Conservation (phyloP, 30 jellyfish, hydroid and myxozoan species). For the Turritopsis rubra region DNA sequence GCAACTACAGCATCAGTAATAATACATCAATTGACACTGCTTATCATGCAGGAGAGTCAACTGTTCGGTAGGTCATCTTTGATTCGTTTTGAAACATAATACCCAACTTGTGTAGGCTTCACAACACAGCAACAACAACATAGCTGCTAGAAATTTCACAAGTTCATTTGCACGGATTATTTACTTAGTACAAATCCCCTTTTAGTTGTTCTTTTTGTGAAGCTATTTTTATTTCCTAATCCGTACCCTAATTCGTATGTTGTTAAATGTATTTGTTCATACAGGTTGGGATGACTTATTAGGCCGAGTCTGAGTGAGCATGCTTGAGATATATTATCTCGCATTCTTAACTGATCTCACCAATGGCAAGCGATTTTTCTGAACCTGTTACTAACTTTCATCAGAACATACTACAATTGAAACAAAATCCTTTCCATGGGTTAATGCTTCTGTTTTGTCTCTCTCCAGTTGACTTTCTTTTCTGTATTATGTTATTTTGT, state of each 20-base stretch:
- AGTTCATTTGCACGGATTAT: not conserved
- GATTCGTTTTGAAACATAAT: too few species aligned
- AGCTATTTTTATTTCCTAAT: too few species aligned
- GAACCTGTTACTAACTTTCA: not conserved
- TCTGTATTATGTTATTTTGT: not conserved
- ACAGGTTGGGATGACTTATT: conserved; percentile 16
- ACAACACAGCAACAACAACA: too few species aligned
- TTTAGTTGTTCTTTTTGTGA: not conserved
- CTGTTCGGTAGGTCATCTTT: conserved; percentile 59
- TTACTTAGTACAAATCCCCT: not conserved
- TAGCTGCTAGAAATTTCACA: not conserved
- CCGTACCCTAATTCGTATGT: too few species aligned
- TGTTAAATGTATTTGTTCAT: not conserved
- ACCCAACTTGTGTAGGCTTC: too few species aligned
- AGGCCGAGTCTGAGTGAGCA: conserved; percentile 24
- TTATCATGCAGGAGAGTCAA: conserved; percentile 72
- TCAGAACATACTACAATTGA: not conserved
- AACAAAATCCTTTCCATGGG: not conserved
- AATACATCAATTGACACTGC: conserved; percentile 89
- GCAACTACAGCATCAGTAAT: conserved; percentile 82
- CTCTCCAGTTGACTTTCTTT: not conserved
- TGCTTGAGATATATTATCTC: conserved; percentile 19
- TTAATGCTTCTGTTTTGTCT: too few species aligned
- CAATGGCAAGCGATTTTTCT: not conserved
- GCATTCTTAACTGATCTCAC: not conserved